These are phyloP conservation scores for Prosopocoilus inquinatus DNA, from an alignment of 2,888 invertebrate genomes.

Conservation along the genomic window DNA sequence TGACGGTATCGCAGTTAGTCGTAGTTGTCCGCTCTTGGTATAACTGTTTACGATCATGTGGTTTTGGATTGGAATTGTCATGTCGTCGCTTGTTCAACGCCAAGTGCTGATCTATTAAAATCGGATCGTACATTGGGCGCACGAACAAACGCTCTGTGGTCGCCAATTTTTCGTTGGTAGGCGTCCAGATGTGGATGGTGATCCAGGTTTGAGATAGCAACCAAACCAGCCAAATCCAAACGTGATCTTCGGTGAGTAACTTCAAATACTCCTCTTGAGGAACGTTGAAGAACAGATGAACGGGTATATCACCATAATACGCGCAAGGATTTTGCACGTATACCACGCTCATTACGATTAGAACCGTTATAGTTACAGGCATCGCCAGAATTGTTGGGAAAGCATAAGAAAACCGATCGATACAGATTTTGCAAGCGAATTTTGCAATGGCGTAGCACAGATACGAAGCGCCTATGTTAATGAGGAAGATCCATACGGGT, in stretches of 20 bases:
- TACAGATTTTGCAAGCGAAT: conserved; percentile 84
- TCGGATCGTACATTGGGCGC: conserved; percentile 78
- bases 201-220: conserved; percentile 84
- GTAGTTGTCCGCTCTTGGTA: conserved; percentile 8
- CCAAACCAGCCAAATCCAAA: conserved; percentile 81
- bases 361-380: conserved; percentile 69
- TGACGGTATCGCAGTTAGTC: conserved; percentile 37
- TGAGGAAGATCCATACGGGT: conserved; percentile 60
- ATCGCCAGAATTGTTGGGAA: conserved; percentile 77
- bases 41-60: conserved; percentile 6
- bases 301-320: conserved; percentile 75
- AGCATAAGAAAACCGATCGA: conserved; percentile 85
- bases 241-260: conserved; percentile 61
- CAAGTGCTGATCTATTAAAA: conserved; percentile 81
- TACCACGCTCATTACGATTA: conserved; percentile 65
- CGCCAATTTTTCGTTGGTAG: conserved; percentile 78
- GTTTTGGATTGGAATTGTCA: conserved; percentile 46
- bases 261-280: conserved; percentile 54
- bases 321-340: conserved; percentile 67
- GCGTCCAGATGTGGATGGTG: conserved; percentile 81
- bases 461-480: conserved; percentile 68
- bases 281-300: conserved; percentile 84
- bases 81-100: conserved; percentile 77
- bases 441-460: conserved; percentile 68
- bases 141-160: conserved; percentile 82